Conservation (phyloP, 1,140 invertebrate genomes). For the Dendroctonus valens region DNA sequence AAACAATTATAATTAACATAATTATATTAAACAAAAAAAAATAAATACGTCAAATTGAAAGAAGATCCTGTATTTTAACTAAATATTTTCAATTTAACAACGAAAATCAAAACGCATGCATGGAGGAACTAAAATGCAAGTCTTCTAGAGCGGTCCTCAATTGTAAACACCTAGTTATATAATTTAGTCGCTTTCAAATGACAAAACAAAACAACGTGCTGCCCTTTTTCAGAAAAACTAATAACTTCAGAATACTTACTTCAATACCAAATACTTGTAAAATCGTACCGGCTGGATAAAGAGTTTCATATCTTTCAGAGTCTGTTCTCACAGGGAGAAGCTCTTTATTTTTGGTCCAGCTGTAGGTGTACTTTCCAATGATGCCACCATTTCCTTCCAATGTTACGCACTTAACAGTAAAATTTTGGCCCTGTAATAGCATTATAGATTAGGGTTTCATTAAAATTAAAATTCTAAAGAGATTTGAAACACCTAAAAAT, state of each 20-base stretch:
- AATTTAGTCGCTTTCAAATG: not conserved
- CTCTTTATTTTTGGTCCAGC: slow-evolving; percentile 73
- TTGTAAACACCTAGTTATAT: no score
- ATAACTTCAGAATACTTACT: slow-evolving; percentile 50
- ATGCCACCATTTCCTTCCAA: slow-evolving; percentile 54
- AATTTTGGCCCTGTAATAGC: slow-evolving; percentile 60
- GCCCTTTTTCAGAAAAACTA: not conserved
- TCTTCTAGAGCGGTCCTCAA: no score
- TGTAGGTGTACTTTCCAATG: slow-evolving; percentile 66
- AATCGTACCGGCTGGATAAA: slow-evolving; percentile 75
- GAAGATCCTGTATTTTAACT: no score
- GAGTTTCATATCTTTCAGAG: slow-evolving; percentile 74
- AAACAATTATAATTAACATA: no score
- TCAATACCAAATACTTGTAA: slow-evolving; percentile 73
- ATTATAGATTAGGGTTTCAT: not conserved
- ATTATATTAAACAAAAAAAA: no score
- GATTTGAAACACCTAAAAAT: no score
- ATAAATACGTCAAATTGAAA: no score
- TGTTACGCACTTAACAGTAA: slow-evolving; percentile 65
- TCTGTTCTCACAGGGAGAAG: slow-evolving; percentile 68
- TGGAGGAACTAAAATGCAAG: no score
- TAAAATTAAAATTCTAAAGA: no score
- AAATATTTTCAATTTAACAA: no score
- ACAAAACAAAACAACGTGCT: not conserved
- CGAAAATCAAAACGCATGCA: no score